Conservation (phyloP, 1,140 invertebrate species). For the Microplitis mediator region DNA sequence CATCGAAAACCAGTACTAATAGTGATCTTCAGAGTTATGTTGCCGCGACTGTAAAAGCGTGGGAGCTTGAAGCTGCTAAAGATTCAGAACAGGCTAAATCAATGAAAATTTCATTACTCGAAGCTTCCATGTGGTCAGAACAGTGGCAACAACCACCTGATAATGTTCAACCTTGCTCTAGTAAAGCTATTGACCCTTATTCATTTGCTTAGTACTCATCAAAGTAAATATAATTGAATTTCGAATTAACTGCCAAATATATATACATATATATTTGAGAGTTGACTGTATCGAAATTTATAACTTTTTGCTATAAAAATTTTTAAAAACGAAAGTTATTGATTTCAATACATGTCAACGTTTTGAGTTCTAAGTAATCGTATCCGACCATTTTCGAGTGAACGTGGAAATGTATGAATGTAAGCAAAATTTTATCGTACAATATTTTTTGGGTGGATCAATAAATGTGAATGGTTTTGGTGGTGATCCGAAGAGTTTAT, state of each 20-base stretch:
- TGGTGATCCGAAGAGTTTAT: too few species aligned
- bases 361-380: too few species aligned
- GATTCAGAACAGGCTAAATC: conserved; percentile 39
- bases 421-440: too few species aligned
- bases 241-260: neutral
- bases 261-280: neutral
- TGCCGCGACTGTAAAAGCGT: conserved; percentile 46
- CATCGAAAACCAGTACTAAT: conserved; percentile 37
- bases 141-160: conserved; percentile 59
- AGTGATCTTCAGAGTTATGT: conserved; percentile 44
- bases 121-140: conserved; percentile 50
- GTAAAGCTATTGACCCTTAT: conserved; percentile 64
- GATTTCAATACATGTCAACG: too few species aligned
- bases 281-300: too few species aligned
- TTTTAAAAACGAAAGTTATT: too few species aligned
- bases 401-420: too few species aligned
- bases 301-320: too few species aligned
- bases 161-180: conserved; percentile 67
- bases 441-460: too few species aligned
- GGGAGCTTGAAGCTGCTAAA: conserved; percentile 47
- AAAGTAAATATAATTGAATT: neutral
- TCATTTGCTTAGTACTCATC: conserved; percentile 52
- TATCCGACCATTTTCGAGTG: too few species aligned
- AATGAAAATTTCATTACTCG: conserved; percentile 41
- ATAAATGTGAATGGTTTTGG: too few species aligned